A percentile compares a stretch with the other conserved stretches of the same genome.
phyloP scores from a whole-genome alignment of 1,140 invertebrate genomes.

The Aleiodes sp. region DNA sequence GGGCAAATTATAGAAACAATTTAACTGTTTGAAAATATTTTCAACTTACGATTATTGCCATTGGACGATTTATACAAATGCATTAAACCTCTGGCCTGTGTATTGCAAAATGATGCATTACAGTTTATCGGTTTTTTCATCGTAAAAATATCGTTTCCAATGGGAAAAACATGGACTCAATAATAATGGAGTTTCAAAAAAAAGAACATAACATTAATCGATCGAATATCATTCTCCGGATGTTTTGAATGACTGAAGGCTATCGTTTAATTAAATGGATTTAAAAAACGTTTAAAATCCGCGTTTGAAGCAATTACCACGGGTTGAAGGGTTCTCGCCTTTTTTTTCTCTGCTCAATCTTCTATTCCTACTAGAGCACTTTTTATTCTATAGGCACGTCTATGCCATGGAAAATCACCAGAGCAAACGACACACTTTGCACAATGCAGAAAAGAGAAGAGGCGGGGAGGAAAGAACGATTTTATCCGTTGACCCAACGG shows the following conservation, averaged over 20 bases:
- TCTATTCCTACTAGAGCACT: neutral
- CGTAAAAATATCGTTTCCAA: too few relatives aligned
- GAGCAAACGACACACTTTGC: conserved; percentile 11
- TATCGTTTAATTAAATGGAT: neutral
- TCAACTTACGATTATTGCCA: too few relatives aligned
- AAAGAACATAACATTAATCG: neutral
- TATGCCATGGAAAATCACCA: conserved; percentile 2
- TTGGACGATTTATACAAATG: too few relatives aligned
- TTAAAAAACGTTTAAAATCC: neutral
- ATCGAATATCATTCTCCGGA: neutral
- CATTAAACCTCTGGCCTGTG: too few relatives aligned
- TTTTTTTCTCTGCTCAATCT: neutral
- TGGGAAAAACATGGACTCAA: too few relatives aligned
- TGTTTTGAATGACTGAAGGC: neutral
- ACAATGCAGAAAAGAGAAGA: neutral
- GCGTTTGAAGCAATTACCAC: neutral
- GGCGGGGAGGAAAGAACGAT: neutral
- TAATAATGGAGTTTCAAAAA: too few relatives aligned
- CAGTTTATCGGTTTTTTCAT: too few relatives aligned
- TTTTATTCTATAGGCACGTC: neutral
- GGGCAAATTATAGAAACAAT: too few relatives aligned
- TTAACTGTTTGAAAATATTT: too few relatives aligned
- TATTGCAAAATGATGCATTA: too few relatives aligned
- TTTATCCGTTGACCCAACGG: conserved; percentile 15
- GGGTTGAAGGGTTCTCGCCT: neutral